A percentile compares a stretch with the other conserved stretches of the same genome.
phyloP scores from a whole-genome alignment of 2,113 vertebrate species.

The Chloropsis cyanopogon region DNA sequence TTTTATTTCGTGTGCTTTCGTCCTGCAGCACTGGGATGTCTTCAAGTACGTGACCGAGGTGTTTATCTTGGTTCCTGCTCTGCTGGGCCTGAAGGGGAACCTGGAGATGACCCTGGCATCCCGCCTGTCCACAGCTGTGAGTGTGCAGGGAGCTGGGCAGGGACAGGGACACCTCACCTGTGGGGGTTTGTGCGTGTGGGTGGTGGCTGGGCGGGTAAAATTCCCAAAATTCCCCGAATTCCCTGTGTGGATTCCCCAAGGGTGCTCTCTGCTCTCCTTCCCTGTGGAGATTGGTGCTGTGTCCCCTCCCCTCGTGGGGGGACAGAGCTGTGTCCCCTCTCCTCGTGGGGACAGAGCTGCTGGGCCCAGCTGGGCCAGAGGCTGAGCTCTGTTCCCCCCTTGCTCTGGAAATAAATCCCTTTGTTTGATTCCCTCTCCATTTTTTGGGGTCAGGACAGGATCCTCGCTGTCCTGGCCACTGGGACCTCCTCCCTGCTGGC shows the following conservation, averaged over 20 bases:
- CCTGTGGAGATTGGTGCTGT: too few species aligned
- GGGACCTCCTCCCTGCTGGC: background rate
- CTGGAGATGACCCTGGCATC: slow-evolving; percentile 98
- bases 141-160: slow-evolving; percentile 25
- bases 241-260: too few species aligned
- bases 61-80: slow-evolving; percentile 95
- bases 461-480: background rate
- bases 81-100: slow-evolving; percentile 97
- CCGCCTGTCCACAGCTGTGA: slow-evolving; percentile 95
- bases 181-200: accelerated
- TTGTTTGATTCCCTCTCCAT: background rate
- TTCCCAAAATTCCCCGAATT: accelerated
- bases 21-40: slow-evolving; percentile 92
- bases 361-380: background rate
- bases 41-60: slow-evolving; percentile 93
- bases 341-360: background rate
- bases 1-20: background rate
- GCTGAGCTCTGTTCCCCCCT: slow-evolving; percentile 70
- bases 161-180: background rate
- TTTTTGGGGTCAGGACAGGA: background rate
- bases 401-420: background rate
- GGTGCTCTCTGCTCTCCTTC: background rate
- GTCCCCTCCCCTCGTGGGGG: too few species aligned
- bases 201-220: background rate
- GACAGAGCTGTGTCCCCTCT: background rate